Evolutionary conservation across 1,140 invertebrate species (phyloP), one percentile per base, ranked within the genome.

Genomic region (Armadillidium nasatum): DNA sequence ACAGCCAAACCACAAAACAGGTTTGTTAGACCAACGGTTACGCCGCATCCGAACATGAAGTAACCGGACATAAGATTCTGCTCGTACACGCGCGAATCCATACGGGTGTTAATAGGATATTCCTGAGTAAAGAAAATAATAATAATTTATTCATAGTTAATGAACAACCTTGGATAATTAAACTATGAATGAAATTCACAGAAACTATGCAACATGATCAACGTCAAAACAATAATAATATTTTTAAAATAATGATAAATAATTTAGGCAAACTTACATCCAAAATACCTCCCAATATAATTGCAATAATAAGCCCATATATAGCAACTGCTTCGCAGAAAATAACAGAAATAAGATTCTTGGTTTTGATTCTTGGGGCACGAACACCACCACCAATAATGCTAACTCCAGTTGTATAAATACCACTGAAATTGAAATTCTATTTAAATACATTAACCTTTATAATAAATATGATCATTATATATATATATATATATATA

Each of bases 281-380:
- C 78, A 96, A 85, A 83, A 91, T 88, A 80, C 94, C 94, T 72
- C 93, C 93, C 54, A 98, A 88, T 43, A 99, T 95, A 84, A 99
- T 98, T 44, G 96, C 95, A 83, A 96, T 96, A 83, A 98, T 98
- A 23, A 99, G 89, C n/a, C 96, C 96, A 85, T 98, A 99, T 86
- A 99, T 99, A 73, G 96, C 96, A 0, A 99, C 96, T 82, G 96
- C 96, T 87, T 99, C 96, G 85, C 96, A 99, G 88, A 99, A 98
- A 85, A 99, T 98, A 83, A 99, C 96, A 72, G 95, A 98, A 83
- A 99, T 97, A 82, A 99, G 89, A 87, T 99, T 99, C 87, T 99
- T 99, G 70, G 97, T 99, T 86, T 98, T 96, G 84, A 99, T 99
- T 82, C 97, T 88, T 7, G 97, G 97, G 21, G 97, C 95, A 87